Evolutionary conservation across 2,113 vertebrate genomes (phyloP).

Genomic region (Tetrao urogallus): DNA sequence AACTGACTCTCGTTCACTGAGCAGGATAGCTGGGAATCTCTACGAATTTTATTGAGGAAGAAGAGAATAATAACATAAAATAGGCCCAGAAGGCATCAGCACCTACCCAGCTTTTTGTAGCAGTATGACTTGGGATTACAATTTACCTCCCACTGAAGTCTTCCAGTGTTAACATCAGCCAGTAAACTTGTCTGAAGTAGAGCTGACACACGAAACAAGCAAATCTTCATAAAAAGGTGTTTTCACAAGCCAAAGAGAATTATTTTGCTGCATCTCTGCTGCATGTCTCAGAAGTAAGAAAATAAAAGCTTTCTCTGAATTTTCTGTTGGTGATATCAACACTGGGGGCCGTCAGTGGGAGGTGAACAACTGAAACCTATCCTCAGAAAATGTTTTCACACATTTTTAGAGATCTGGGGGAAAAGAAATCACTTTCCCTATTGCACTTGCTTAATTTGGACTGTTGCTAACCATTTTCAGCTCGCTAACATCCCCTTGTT

Average conservation of each 20-base stretch:
- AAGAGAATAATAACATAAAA: background rate
- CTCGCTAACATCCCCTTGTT: background rate
- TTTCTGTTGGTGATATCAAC: background rate
- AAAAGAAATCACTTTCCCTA: background rate
- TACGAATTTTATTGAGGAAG: background rate
- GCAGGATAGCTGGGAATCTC: background rate
- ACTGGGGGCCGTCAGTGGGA: accelerated
- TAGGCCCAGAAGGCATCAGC: background rate
- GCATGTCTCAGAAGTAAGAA: background rate
- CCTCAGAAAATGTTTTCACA: background rate
- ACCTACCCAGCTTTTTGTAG: background rate
- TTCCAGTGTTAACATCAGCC: background rate
- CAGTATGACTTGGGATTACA: background rate
- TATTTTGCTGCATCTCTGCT: background rate
- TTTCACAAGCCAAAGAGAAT: background rate
- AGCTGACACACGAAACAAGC: background rate
- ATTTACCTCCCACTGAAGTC: background rate
- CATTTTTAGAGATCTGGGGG: background rate
- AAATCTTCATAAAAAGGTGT: background rate
- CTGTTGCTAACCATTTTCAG: background rate
- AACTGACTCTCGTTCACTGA: background rate
- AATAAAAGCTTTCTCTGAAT: background rate
- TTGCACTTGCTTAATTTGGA: background rate
- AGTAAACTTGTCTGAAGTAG: background rate
- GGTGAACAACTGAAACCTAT: background rate